Base-by-base conservation (phyloP, 2,888 invertebrate genomes). In the Noctua pronuba region DNA sequence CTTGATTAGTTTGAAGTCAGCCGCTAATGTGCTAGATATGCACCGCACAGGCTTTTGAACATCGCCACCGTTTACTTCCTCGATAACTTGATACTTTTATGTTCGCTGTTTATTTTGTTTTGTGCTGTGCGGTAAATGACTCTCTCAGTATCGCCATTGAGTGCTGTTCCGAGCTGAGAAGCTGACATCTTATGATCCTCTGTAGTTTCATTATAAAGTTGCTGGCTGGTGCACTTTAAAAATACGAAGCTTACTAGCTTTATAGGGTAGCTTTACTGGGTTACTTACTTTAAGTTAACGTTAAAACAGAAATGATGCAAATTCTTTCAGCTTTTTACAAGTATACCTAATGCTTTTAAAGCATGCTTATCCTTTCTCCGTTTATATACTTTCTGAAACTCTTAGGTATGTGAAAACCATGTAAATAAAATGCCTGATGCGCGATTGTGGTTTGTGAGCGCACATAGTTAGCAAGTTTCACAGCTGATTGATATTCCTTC, bases 1-100 rank as follows among this genome's bases (percentile, higher is more conserved):
- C 94, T 94, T 96, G 95, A 96, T 96, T 96, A 95, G 96, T 95
- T 96, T 95, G 94, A 96, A 95, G 95, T 94, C 92, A 91, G 90
- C 95, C 95, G 95, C 94, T 95, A 94, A 95, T 94, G 94, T 92
- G 94, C 91, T 88, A 91, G 90, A 92, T 93, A 93, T 91, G 92
- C 92, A 90, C 73, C 88, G 83, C 70, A 72, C 49, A 64, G 69
- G 71, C 76, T 84, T 88, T 83, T 84, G 83, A 82, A 79, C 75
- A 82, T 88, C 78, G 64, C 73, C 55, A 72, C 64, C 70, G 70
- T 80, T 87, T 85, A 80, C 65, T 80, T 76, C 58, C 69, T 67
- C 77, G 64, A 74, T 85, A 77, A 68, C 73, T 79, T 80, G 71
- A 83, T 70, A 70, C 69, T 24, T 80, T 86, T 75, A 84, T 64